Evolutionary conservation across 1,140 invertebrate species (phyloP), one percentile per base, ranked within the genome.

Genomic region (Thaumatotibia leucotreta): DNA sequence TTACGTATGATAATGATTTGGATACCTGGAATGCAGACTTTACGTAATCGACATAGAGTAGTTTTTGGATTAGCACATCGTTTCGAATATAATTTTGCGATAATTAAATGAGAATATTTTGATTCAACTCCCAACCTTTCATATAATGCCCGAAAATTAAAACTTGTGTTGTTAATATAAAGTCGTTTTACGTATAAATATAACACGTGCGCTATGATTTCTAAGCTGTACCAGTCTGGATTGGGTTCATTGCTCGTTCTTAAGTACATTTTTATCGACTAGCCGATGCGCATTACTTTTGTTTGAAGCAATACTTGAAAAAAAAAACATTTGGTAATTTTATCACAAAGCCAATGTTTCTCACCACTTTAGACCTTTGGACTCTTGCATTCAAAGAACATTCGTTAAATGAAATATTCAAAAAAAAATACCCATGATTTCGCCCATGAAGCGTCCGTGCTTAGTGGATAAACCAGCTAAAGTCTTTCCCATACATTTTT

Each of bases 171-270:
- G 27, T n/a, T 58, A n/a, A 1, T 6, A 8, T 58, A 58, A 14
- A n/a, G 24, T 29, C 1, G 24, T 14, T n/a, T 58, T 58, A 4
- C 10, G 24, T 58, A 6, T 58, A 17, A 24, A 2, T 31, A n/a
- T 31, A 4, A 29, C 8, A 58, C 23, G n/a, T 29, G 24, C 14
- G 20, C 23, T 52, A 52, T 11, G 52, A 58, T 24, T 27, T 58
- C 4, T 1, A 6, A 58, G 8, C n/a, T 11, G 29, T 14, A 52
- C 23, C 2, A 24, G 17, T 20, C 9, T 58, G 24, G 29, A 14
- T 29, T 58, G 52, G 52, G 52, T 58, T 58, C 52, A 58, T 58
- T 58, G 52, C 27, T 58, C 52, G 24, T 58, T 24, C 52, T 58
- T 58, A n/a, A 58, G 23, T 58, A 58, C n/a, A 58, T 58, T 24